phyloP scores from a whole-genome alignment of 2,113 vertebrate species.

The Tinamus guttatus region DNA sequence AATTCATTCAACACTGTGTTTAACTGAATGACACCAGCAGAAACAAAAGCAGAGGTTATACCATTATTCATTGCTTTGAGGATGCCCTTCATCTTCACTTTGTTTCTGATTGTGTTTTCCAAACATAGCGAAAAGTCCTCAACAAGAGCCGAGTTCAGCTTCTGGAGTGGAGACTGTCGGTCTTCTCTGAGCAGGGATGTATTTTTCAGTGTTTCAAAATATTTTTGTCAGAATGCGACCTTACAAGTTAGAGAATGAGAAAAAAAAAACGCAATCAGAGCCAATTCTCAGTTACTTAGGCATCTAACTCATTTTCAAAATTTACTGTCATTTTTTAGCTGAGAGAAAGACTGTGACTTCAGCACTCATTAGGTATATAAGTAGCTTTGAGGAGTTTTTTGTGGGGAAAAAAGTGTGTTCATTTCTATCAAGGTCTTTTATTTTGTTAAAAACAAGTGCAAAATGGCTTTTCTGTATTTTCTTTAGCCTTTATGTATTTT shows the following conservation, averaged over 20 bases:
- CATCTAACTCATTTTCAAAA: not conserved
- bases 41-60: not conserved
- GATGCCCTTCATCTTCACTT: not conserved
- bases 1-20: not conserved
- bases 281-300: not conserved
- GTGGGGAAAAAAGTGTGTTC: not conserved
- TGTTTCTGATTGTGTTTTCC: not conserved
- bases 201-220: not conserved
- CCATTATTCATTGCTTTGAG: not conserved
- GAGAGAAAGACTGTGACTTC: not conserved
- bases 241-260: not conserved
- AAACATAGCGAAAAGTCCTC: not conserved
- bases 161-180: not conserved
- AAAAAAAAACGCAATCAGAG: not conserved
- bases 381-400: not conserved
- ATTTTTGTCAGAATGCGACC: not conserved
- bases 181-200: not conserved
- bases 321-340: not conserved
- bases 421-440: not conserved
- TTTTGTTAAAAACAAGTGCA: not conserved
- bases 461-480: not conserved
- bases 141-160: not conserved
- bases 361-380: not conserved
- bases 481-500: not conserved
- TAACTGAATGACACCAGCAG: not conserved